Base-by-base conservation (phyloP, 2,888 invertebrate genomes). In the Plebejus anna region DNA sequence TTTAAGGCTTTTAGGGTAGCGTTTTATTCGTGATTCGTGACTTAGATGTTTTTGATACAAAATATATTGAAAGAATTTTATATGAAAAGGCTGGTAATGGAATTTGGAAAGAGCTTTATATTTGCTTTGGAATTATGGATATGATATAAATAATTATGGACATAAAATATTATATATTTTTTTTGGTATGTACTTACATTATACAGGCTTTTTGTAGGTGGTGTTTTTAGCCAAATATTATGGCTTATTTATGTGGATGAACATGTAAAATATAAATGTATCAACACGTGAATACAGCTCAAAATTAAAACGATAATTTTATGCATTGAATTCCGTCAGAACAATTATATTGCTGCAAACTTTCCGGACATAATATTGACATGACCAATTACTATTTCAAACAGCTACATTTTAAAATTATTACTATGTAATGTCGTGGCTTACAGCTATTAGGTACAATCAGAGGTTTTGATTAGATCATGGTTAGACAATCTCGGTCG, bases 21-120 rank as follows among this genome's bases (percentile, higher is more conserved):
- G 47, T 72, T 47, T 42, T 47, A 28, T 66, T 66, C 66, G 66
- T 66, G 9, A 47, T 72, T 47, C 72, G 72, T 72, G 72, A 72
- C 72, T 22, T 28, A 72, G 22, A 72, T 72, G 28, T 72, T 72
- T 72, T 72, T 47, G 47, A 72, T 72, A 22, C 36, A 47, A 47
- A 47, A 47, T 47, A 72, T 28, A 28, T 72, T 28, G 28, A 72
- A 72, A 42, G 22, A 28, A 22, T 28, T 47, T 42, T 47, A 11
- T 72, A 72, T 66, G 11, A 66, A 66, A 36, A 32, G 28, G 66
- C 66, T 66, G 61, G 11, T 9, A 28, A 61, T 22, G 28, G 32
- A 32, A 32, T 32, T 32, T 32, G 32, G 61, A 61, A 61, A 59
- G 2, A 6, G 28, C 9, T 61, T n/a, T 22, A 22, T 6, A 1